Evolutionary conservation across 2,888 invertebrate species (phyloP).

Genomic region (Malthinus seriepunctatus): DNA sequence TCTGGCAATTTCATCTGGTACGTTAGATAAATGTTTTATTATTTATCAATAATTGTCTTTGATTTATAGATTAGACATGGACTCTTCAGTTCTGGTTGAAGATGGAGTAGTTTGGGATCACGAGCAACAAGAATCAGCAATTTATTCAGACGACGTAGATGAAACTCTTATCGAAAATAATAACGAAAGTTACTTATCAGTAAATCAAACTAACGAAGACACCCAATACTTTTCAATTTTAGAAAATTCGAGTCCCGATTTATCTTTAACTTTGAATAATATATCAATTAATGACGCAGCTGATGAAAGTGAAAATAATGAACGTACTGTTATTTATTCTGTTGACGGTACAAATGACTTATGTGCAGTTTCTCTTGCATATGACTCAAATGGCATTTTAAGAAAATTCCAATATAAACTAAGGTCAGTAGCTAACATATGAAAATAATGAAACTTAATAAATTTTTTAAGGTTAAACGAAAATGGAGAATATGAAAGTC

Average conservation of each 20-base stretch:
- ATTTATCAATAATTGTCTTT: not conserved
- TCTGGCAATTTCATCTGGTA: not conserved
- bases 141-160: slow-evolving; percentile 28
- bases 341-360: slow-evolving; percentile 51
- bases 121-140: slow-evolving; percentile 28
- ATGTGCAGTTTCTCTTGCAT: slow-evolving; percentile 49
- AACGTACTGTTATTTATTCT: slow-evolving; percentile 44
- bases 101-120: slow-evolving; percentile 34
- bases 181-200: slow-evolving; percentile 46
- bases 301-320: slow-evolving; percentile 34
- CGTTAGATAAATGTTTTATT: not conserved
- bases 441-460: not conserved
- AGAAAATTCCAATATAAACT: slow-evolving; percentile 53
- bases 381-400: slow-evolving; percentile 51
- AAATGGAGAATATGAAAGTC: slow-evolving; percentile 50
- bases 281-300: slow-evolving; percentile 26
- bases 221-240: slow-evolving; percentile 50
- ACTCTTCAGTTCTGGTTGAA: slow-evolving; percentile 23
- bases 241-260: slow-evolving; percentile 41
- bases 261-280: slow-evolving; percentile 38
- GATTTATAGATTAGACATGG: slow-evolving; percentile 1
- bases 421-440: slow-evolving; percentile 36
- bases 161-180: slow-evolving; percentile 40
- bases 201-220: slow-evolving; percentile 40
- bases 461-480: slow-evolving; percentile 45